Base-by-base conservation (phyloP, 2,797 vertebrate genomes). In the Corythornis leucogaster region DNA sequence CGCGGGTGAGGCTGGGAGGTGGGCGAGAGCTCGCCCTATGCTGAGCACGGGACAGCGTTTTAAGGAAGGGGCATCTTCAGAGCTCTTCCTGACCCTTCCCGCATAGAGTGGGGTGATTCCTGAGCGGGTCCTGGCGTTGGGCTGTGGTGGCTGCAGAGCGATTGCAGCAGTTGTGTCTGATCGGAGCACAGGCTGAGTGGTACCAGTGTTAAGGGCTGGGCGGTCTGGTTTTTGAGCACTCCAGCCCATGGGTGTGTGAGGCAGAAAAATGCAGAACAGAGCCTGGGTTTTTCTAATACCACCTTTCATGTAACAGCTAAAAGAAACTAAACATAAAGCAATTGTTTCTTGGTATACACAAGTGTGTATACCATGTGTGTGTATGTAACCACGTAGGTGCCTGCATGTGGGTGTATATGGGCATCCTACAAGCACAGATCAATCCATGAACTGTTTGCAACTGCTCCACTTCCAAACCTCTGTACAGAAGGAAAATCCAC, bases 281-380 rank as follows among this genome's bases (percentile, higher is more conserved):
- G 67, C 50, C 53, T 2, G 61, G n/a, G 21, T 18, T 7, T 6
- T 40, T 6, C 20, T 2, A 54, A 5, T 33, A 24, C 7, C 53
- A 1, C 24, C 59, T 45, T 22, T 4, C 4, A 0, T 0, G 21
- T 12, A 0, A 26, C 64, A 18, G 18, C 26, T 25, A 1, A 25
- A 35, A 51, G 59, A 35, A 6, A 0, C 50, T 1, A 6, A 69
- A 40, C 4, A 1, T 26, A 5, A 45, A 42, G 28, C 11, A 3
- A 0, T 2, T 1, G 87, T 0, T 4, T 11, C 4, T 46, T 2
- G 66, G 35, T 62, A 15, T 8, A 26, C 5, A 2, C 0, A 14
- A 17, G 46, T 12, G 3, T 1, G 19, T 26, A 0, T 7, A 62
- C 12, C 22, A 58, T 3, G 0, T 18, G 62, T 3, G 0, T 3